Evolutionary conservation across 1,140 invertebrate species (phyloP), one percentile per base, ranked within the genome.

Genomic region (Thereuonema tuberculata): DNA sequence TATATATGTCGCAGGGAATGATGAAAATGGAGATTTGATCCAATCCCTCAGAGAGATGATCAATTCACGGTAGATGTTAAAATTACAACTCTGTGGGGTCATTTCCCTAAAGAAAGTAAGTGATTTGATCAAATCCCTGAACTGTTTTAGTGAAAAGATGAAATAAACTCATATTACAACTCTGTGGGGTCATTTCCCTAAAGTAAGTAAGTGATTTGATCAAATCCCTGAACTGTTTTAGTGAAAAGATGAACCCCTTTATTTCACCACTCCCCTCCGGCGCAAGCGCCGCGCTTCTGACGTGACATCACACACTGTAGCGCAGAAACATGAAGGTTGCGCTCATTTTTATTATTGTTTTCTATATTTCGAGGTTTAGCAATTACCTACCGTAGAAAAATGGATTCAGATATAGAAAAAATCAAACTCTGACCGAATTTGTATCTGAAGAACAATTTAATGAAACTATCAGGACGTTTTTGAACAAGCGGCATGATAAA

Each of bases 381-480:
- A 37, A 56, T 1, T 56, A 56, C 29, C 55, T 37, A 37, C 31
- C 31, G 31, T 37, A 56, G 21, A 56, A 56, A 43, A 56, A 56
- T 56, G 20, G 15, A 20, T 43, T 56, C 31, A 43, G 17, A 56
- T 56, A 56, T 31, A 28, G n/a, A 52, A 29, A 37, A 52, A 52
- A 59, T 59, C 47, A 59, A 50, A 59, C 48, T 59, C 47, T 50
- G 27, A 52, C 57, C 31, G 3, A 59, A 59, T 50, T 59, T 59
- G 47, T 46, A 50, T 59, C n/a, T 52, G 48, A 59, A 59, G 48
- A 50, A 59, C 57, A 31, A 48, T 59, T 59, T 50, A 59, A 59
- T 59, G 57, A 59, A 52, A 50, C 47, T 59, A 59, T 50, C 57
- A 52, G 57, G 27, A 59, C 57, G 27, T 50, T 50, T 59, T 52